Evolutionary conservation across 2,888 invertebrate species (phyloP).

Genomic region (Protonemura montana): DNA sequence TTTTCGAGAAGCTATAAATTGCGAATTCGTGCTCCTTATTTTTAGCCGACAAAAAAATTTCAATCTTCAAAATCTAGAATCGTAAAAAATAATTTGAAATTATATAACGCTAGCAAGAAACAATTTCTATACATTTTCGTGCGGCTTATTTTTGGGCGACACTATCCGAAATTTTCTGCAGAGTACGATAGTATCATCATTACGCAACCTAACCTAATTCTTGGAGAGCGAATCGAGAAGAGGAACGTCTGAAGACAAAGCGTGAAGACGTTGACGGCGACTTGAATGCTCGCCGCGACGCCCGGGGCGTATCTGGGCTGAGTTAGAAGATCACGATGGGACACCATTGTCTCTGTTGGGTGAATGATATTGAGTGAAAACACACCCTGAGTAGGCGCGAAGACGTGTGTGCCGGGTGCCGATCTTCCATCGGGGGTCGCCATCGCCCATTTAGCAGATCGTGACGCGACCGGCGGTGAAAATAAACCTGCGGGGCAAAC

Average conservation of each 20-base stretch:
- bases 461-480: neutral
- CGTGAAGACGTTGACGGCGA: neutral
- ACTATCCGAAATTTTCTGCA: neutral
- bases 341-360: neutral
- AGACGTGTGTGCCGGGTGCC: neutral
- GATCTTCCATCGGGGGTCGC: neutral
- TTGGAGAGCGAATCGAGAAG: neutral
- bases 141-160: neutral
- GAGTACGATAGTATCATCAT: neutral
- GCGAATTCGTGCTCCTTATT: neutral
- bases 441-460: neutral
- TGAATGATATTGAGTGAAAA: neutral
- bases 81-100: neutral
- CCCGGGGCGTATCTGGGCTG: constrained; percentile 7
- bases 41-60: neutral
- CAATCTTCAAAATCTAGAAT: neutral
- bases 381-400: neutral
- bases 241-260: neutral
- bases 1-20: neutral
- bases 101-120: neutral
- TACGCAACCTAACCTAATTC: neutral
- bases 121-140: neutral
- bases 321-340: neutral
- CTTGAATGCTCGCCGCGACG: neutral
- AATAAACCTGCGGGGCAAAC: neutral